Evolutionary conservation across 2,888 invertebrate genomes (phyloP), one percentile per base, ranked within the genome.

Genomic region (Ochropleura leucogaster): DNA sequence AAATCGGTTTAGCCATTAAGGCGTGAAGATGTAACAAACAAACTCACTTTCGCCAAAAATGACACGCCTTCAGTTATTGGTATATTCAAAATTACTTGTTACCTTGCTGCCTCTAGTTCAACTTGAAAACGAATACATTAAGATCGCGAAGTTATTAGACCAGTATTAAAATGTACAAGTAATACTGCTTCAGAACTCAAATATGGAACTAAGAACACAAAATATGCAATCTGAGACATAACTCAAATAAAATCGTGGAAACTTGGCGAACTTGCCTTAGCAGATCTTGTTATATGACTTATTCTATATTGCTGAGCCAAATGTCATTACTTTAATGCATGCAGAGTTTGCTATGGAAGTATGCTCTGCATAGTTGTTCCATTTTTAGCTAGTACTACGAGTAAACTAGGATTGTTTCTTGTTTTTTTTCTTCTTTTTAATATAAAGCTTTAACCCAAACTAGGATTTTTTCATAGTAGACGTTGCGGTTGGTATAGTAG

Each of bases 231-330:
- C 59, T 74, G 67, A 73, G 55, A 67, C 18, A 64, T 59, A 72
- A 53, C 64, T 49, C 62, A 59, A 80, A 79, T 57, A 71, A 73
- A 72, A 69, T 73, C n/a, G 10, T 57, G 18, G 53, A 62, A 82
- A 72, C 72, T 84, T 82, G 74, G 53, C 62, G 77, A 44, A 47
- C 49, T 63, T 69, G 64, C 51, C 42, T 42, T 60, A 42, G 42
- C 10, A 69, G 20, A 68, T 78, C 64, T 75, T 73, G 65, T 67
- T 74, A 69, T 72, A 74, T 68, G 73, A 78, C 63, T 77, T 77
- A 75, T 71, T 74, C 44, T 59, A 53, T 57, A 30, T 62, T 44
- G 47, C 40, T 44, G 20, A 77, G 64, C 59, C 65, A 80, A 85
- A 85, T 65, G 30, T 57, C 75, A 71, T 74, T 20, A 68, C 46